Evolutionary conservation across 1,140 invertebrate species (phyloP).

Genomic region (Leptinotarsa undecemlineata): DNA sequence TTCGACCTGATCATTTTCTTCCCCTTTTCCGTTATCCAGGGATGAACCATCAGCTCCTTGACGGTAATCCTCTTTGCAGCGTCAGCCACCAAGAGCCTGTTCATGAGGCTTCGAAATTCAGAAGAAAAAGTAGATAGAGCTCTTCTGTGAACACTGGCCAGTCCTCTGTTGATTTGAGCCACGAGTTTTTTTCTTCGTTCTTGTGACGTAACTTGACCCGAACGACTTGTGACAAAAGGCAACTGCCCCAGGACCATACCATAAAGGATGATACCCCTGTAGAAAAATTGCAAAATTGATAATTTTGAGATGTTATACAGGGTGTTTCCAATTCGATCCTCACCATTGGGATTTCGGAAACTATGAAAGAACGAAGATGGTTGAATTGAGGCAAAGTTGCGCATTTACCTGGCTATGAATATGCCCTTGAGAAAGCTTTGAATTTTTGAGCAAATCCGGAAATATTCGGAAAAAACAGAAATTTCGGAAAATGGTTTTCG

Average conservation of each 20-base stretch:
- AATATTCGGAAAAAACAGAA: too few species aligned
- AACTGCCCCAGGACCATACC: conserved; percentile 61
- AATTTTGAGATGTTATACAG: too few species aligned
- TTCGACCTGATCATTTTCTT: conserved; percentile 44
- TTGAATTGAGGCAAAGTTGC: too few species aligned
- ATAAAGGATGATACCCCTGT: conserved; percentile 34
- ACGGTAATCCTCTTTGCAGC: conserved; percentile 46
- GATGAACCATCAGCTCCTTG: conserved; percentile 47
- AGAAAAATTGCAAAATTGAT: background rate
- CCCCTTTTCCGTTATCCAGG: conserved; percentile 53
- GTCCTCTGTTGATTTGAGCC: conserved; percentile 66
- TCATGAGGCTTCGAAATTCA: conserved; percentile 49
- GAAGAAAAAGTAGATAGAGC: conserved; percentile 53
- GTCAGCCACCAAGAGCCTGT: conserved; percentile 46
- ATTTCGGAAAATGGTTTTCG: too few species aligned
- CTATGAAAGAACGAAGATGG: too few species aligned
- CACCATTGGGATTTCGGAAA: too few species aligned
- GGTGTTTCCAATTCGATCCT: too few species aligned
- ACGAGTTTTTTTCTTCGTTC: conserved; percentile 64
- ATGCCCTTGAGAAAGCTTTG: too few species aligned
- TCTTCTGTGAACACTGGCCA: conserved; percentile 57
- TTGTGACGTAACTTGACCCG: conserved; percentile 58
- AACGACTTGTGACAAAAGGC: conserved; percentile 62
- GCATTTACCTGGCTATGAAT: too few species aligned
- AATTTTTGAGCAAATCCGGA: too few species aligned